Percentiles rank a stretch among this genome's conserved stretches.
These are phyloP conservation scores for Hypomecis punctinalis DNA, from an alignment of 2,888 invertebrate species.

Conservation along the genomic window DNA sequence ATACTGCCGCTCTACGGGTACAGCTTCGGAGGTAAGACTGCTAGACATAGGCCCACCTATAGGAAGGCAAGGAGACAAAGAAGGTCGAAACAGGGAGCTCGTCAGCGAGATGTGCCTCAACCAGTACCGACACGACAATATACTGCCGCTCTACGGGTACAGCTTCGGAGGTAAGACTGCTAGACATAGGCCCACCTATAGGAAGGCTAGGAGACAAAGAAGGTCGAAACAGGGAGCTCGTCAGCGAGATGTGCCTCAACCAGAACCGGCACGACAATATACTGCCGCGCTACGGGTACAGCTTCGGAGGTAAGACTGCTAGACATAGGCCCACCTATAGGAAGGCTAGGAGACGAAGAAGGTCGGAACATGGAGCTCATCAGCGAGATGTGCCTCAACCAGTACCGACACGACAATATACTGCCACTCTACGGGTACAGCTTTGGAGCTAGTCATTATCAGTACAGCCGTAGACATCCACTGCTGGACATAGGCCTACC, in stretches of 20 bases:
- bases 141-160: constrained; percentile 94
- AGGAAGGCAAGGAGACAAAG: constrained; percentile 89
- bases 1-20: constrained; percentile 95
- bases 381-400: constrained; percentile 90
- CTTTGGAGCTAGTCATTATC: constrained; percentile 87
- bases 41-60: no score
- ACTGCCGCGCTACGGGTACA: constrained; percentile 94
- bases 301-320: constrained; percentile 87
- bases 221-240: constrained; percentile 69
- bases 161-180: constrained; percentile 85
- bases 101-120: constrained; percentile 90
- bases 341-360: constrained; percentile 88
- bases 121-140: constrained; percentile 95
- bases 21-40: constrained; percentile 86
- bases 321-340: no score
- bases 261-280: constrained; percentile 96
- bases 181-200: constrained; percentile 77
- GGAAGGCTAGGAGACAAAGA: constrained; percentile 89
- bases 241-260: constrained; percentile 90
- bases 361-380: constrained; percentile 70
- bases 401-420: constrained; percentile 95
- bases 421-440: constrained; percentile 95
- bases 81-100: constrained; percentile 67
- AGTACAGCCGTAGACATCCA: no score
- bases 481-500: no score